A percentile compares a stretch with the other conserved stretches of the same genome.
phyloP scores from a whole-genome alignment of 2,113 vertebrate species.

The Ailuropoda melanoleuca region DNA sequence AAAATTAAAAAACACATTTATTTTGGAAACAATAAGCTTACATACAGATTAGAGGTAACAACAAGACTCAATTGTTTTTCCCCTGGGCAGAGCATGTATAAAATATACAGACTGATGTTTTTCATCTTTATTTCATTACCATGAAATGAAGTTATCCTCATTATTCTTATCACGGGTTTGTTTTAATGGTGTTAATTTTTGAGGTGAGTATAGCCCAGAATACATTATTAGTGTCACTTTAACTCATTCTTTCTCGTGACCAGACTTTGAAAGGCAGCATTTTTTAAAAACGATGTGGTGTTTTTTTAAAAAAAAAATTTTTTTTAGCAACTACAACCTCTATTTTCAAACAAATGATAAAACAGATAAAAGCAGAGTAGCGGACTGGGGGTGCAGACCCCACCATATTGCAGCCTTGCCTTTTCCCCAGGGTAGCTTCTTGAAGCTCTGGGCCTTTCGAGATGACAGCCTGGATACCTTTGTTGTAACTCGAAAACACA shows the following conservation, averaged over 20 bases:
- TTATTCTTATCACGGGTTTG: background rate
- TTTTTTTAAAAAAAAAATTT: background rate
- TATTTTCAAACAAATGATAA: conserved; percentile 11
- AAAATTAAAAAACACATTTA: conserved; percentile 14
- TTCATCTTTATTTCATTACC: background rate
- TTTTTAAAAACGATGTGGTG: background rate
- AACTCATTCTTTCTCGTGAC: background rate
- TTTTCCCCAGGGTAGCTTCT: background rate
- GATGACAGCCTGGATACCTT: background rate
- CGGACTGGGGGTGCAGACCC: background rate
- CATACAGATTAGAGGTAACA: background rate
- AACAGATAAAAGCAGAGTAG: background rate
- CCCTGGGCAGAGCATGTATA: background rate
- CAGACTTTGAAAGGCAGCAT: conserved; percentile 14
- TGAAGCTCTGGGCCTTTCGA: conserved; percentile 2
- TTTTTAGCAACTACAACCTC: background rate
- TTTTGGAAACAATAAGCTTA: conserved; percentile 44
- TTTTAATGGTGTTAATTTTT: conserved; percentile 27
- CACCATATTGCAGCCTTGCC: background rate
- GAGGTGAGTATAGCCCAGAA: background rate
- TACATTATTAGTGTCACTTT: background rate
- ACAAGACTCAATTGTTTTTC: background rate
- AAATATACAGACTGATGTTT: background rate
- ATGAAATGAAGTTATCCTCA: conserved; percentile 17
- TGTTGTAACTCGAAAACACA: conserved; percentile 5